Conservation (phyloP, 2,888 invertebrate species). For the Orgyia antiqua region DNA sequence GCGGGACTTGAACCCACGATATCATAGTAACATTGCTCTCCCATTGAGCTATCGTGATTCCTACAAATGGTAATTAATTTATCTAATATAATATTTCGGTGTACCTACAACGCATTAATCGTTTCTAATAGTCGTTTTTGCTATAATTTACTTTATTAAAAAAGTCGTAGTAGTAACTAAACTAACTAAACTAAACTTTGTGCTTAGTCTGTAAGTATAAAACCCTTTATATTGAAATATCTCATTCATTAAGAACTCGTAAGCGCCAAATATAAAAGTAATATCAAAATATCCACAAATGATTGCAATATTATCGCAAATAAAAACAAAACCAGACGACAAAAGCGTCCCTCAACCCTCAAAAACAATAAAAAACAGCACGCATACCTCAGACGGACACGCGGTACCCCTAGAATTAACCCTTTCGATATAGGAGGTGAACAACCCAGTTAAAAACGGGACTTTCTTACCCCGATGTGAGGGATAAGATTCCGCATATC, state of each 20-base stretch:
- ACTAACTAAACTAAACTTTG: too few species aligned
- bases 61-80: too few species aligned
- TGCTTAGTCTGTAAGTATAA: too few species aligned
- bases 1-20: too few species aligned
- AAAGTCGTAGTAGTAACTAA: too few species aligned
- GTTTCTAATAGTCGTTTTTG: too few species aligned
- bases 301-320: slow-evolving; percentile 28
- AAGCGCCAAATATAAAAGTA: slow-evolving; percentile 23
- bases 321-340: slow-evolving; percentile 42
- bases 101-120: too few species aligned
- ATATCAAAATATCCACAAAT: slow-evolving; percentile 28
- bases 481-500: slow-evolving; percentile 33
- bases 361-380: slow-evolving; percentile 55
- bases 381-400: slow-evolving; percentile 57
- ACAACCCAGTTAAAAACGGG: slow-evolving; percentile 68
- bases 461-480: slow-evolving; percentile 40
- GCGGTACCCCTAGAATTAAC: slow-evolving; percentile 71
- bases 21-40: too few species aligned
- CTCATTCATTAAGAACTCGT: slow-evolving; percentile 3
- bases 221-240: too few species aligned
- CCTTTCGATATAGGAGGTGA: slow-evolving; percentile 71
- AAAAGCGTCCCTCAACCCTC: slow-evolving; percentile 45
- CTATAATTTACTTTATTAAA: too few species aligned
- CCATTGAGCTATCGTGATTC: too few species aligned
- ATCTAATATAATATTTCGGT: too few species aligned